These are phyloP conservation scores for Campoplex capitator DNA, from an alignment of 2,888 invertebrate species.

Conservation along the genomic window DNA sequence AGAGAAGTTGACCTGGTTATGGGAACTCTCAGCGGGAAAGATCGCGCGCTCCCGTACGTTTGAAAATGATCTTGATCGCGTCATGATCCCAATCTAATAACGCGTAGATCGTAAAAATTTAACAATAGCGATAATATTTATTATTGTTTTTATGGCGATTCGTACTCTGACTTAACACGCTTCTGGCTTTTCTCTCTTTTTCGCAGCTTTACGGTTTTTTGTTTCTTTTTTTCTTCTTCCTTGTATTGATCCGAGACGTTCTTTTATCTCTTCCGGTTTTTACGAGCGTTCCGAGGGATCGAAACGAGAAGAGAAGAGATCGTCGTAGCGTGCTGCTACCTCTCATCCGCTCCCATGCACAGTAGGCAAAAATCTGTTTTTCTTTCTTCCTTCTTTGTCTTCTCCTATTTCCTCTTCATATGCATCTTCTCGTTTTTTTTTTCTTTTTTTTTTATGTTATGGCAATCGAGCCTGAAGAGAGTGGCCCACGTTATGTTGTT, in stretches of 20 bases:
- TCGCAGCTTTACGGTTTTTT: slow-evolving; percentile 12
- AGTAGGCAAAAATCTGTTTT: slow-evolving; percentile 19
- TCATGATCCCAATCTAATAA: background rate
- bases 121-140: slow-evolving; percentile 14
- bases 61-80: slow-evolving; percentile 7
- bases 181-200: background rate
- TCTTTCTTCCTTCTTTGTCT: slow-evolving; percentile 39
- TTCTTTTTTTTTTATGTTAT: slow-evolving; percentile 27
- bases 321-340: background rate
- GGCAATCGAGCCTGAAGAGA: background rate
- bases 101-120: background rate
- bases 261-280: slow-evolving; percentile 44
- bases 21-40: slow-evolving; percentile 25
- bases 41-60: slow-evolving; percentile 9
- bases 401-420: slow-evolving; percentile 25
- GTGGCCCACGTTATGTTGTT: slow-evolving; percentile 45
- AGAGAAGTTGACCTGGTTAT: slow-evolving; percentile 23
- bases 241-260: slow-evolving; percentile 8
- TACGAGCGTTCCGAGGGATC: slow-evolving; percentile 52
- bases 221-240: slow-evolving; percentile 5
- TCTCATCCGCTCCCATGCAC: slow-evolving; percentile 14
- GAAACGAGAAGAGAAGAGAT: slow-evolving; percentile 25
- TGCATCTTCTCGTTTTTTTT: background rate
- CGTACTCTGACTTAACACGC: background rate
- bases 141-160: slow-evolving; percentile 13